Evolutionary conservation across 2,888 invertebrate genomes (phyloP).

Genomic region (Drosophila formosana): DNA sequence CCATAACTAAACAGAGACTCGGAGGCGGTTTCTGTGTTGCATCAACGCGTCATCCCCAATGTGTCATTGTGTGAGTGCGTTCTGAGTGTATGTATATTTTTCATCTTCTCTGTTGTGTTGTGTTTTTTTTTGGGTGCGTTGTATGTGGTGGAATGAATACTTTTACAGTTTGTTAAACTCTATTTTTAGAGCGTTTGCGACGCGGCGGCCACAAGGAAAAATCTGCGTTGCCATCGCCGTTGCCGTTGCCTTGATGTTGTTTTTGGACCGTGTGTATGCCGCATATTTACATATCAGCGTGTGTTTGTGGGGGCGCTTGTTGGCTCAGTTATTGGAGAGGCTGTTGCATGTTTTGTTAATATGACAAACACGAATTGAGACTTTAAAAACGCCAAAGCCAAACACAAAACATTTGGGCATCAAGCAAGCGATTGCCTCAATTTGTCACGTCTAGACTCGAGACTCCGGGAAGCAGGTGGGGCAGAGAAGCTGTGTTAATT

Average conservation of each 20-base stretch:
- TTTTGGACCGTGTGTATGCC: constrained; percentile 12
- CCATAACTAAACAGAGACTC: constrained; percentile 24
- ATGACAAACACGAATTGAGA: constrained; percentile 67
- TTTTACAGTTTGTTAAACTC: constrained; percentile 80
- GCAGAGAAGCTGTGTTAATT: constrained; percentile 58
- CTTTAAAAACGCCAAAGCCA: constrained; percentile 21
- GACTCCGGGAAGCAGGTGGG: background rate
- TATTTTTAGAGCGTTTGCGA: constrained; percentile 73
- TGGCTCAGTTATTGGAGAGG: constrained; percentile 61
- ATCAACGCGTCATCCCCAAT: constrained; percentile 64
- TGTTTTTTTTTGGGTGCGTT: constrained; percentile 54
- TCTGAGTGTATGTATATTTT: background rate
- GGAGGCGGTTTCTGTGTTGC: constrained; percentile 44
- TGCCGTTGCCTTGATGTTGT: constrained; percentile 44
- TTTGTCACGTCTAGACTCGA: constrained; percentile 50
- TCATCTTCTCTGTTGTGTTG: constrained; percentile 4
- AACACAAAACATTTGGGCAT: constrained; percentile 46
- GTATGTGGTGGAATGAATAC: constrained; percentile 76
- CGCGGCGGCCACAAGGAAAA: constrained; percentile 70
- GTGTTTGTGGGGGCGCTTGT: constrained; percentile 69
- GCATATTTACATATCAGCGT: constrained; percentile 31
- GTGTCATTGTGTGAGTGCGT: constrained; percentile 36
- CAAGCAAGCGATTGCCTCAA: constrained; percentile 44
- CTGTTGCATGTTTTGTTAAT: constrained; percentile 59
- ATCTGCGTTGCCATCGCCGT: constrained; percentile 46